Conservation (phyloP, 1,140 invertebrate species). For the Cataglyphis hispanica region DNA sequence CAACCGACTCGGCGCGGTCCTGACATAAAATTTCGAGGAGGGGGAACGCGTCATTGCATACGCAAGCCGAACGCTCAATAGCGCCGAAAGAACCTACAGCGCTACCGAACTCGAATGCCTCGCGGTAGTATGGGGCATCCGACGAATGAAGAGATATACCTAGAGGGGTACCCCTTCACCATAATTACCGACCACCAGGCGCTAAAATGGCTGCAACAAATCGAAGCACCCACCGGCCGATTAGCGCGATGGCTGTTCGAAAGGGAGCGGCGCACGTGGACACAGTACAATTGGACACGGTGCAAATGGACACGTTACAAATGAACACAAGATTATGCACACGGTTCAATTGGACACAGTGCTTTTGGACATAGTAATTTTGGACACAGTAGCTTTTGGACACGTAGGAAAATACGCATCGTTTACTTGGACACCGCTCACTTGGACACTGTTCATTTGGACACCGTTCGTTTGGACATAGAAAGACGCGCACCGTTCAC, state of each 20-base stretch:
- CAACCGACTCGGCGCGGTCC: not conserved
- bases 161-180: not conserved
- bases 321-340: too few relatives aligned
- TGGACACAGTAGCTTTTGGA: too few relatives aligned
- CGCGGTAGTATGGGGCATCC: not conserved
- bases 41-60: constrained; percentile 12
- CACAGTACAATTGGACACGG: too few relatives aligned
- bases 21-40: not conserved
- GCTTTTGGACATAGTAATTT: too few relatives aligned
- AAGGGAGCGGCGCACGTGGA: too few relatives aligned
- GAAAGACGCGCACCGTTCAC: too few relatives aligned
- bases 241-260: not conserved
- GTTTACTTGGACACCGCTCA: too few relatives aligned
- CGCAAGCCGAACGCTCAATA: not conserved
- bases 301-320: too few relatives aligned
- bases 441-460: too few relatives aligned
- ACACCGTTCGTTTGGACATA: too few relatives aligned
- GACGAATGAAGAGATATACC: not conserved
- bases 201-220: not conserved
- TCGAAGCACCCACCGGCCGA: not conserved
- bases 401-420: too few relatives aligned
- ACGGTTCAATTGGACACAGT: too few relatives aligned
- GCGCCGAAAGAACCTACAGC: constrained; percentile 44
- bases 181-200: not conserved
- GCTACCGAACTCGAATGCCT: constrained; percentile 63